These are phyloP conservation scores for Idaea dimidiata DNA, from an alignment of 2,888 invertebrate genomes.

Conservation along the genomic window DNA sequence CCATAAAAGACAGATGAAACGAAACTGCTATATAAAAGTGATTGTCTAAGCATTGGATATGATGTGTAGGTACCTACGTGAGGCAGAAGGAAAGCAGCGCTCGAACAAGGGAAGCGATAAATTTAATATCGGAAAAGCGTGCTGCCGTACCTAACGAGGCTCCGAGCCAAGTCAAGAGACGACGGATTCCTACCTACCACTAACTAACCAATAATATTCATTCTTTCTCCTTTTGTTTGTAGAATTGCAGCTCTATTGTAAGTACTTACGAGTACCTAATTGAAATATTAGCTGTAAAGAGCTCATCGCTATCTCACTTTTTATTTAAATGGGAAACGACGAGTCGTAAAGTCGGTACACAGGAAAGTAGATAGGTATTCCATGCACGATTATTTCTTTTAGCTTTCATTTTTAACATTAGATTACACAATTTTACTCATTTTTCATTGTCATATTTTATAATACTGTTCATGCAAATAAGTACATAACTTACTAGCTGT, in stretches of 20 bases:
- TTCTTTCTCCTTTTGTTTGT: background rate
- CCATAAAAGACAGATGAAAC: background rate
- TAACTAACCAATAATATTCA: constrained; percentile 13
- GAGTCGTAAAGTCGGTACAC: background rate
- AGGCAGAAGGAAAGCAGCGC: constrained; percentile 26
- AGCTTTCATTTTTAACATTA: background rate
- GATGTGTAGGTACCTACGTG: constrained; percentile 3
- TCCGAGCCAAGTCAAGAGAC: constrained; percentile 31
- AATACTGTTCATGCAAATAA: too few species aligned
- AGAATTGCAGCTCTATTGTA: constrained; percentile 1
- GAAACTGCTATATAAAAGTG: constrained; percentile 2
- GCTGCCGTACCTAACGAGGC: constrained; percentile 40
- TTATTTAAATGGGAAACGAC: background rate
- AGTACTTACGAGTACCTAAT: background rate
- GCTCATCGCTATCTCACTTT: background rate
- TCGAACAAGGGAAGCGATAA: constrained; percentile 41
- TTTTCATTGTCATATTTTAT: too few species aligned
- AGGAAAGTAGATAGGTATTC: background rate
- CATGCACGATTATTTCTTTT: background rate
- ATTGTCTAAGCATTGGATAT: constrained; percentile 6
- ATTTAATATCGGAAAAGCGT: constrained; percentile 45
- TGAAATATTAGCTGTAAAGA: background rate
- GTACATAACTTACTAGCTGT: too few species aligned
- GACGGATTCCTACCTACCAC: constrained; percentile 29
- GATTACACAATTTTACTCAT: background rate